Conservation (phyloP, 2,113 vertebrate genomes). For the Trematocara variabile region DNA sequence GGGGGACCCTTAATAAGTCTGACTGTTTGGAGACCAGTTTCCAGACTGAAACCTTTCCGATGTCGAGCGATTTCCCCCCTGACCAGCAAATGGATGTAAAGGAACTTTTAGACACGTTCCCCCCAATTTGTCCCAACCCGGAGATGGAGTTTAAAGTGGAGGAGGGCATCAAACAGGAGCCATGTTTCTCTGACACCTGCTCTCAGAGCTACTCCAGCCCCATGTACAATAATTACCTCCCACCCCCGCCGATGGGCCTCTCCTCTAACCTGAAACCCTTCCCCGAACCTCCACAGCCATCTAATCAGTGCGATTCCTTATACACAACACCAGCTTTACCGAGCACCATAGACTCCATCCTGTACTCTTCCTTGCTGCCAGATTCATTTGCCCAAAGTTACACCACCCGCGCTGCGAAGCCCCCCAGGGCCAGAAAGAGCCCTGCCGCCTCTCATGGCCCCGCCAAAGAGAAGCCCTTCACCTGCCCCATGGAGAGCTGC, state of each 20-base stretch:
- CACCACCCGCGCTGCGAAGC: constrained; percentile 77
- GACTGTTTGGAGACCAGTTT: constrained; percentile 77
- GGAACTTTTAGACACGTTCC: constrained; percentile 77
- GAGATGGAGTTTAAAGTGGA: constrained; percentile 78
- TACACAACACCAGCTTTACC: constrained; percentile 75
- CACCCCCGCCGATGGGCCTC: constrained; percentile 67
- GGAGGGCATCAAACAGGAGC: constrained; percentile 75
- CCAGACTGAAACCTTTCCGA: constrained; percentile 76
- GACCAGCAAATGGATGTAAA: constrained; percentile 80
- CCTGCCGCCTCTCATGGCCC: constrained; percentile 84
- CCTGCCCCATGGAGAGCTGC: constrained; percentile 93
- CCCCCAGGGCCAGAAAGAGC: constrained; percentile 79
- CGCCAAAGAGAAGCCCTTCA: constrained; percentile 92
- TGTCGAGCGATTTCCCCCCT: constrained; percentile 73
- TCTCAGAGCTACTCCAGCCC: constrained; percentile 71
- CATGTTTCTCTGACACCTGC: constrained; percentile 74
- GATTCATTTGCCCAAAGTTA: constrained; percentile 72
- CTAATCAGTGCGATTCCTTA: constrained; percentile 69
- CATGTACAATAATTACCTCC: constrained; percentile 71
- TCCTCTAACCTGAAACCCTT: constrained; percentile 72
- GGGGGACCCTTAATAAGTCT: constrained; percentile 80
- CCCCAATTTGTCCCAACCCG: constrained; percentile 69
- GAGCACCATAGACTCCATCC: constrained; percentile 70
- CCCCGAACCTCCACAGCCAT: constrained; percentile 61
- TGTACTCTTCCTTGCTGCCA: constrained; percentile 70